Conservation (phyloP, 2,888 invertebrate species). For the Seira ritae region DNA sequence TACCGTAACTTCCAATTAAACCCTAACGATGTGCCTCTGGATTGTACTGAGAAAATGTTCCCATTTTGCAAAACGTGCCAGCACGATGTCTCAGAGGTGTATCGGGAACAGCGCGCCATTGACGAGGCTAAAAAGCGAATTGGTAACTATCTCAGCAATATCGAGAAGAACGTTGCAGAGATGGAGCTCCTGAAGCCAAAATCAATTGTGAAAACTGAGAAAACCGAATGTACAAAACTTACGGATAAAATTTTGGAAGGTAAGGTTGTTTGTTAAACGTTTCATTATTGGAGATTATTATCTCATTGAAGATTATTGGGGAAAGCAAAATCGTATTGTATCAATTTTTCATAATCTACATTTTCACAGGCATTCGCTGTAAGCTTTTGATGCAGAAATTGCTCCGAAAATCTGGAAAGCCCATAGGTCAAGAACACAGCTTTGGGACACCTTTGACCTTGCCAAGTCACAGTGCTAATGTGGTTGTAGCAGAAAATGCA, state of each 20-base stretch:
- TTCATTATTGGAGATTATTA: background rate
- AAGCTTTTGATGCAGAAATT: constrained; percentile 14
- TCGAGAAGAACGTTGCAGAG: constrained; percentile 34
- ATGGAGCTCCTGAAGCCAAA: constrained; percentile 3
- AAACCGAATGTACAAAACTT: background rate
- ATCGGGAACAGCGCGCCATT: constrained; percentile 13
- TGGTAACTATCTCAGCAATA: background rate
- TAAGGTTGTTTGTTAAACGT: background rate
- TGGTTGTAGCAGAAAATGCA: background rate
- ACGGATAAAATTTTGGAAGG: constrained; percentile 26
- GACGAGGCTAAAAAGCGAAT: constrained; percentile 9
- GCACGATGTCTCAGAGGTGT: background rate
- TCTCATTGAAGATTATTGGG: background rate
- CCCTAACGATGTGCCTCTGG: background rate
- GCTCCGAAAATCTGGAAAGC: background rate
- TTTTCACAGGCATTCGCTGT: background rate
- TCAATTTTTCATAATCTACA: background rate
- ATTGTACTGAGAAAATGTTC: constrained; percentile 13
- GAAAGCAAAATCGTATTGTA: background rate
- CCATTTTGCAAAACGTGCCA: constrained; percentile 28
- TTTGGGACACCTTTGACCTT: background rate
- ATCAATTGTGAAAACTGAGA: background rate
- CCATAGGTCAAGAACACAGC: too few species aligned
- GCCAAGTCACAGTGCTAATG: background rate
- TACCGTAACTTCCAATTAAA: constrained; percentile 13